Base-by-base conservation (phyloP, 2,113 vertebrate species). In the Dicentrarchus labrax region DNA sequence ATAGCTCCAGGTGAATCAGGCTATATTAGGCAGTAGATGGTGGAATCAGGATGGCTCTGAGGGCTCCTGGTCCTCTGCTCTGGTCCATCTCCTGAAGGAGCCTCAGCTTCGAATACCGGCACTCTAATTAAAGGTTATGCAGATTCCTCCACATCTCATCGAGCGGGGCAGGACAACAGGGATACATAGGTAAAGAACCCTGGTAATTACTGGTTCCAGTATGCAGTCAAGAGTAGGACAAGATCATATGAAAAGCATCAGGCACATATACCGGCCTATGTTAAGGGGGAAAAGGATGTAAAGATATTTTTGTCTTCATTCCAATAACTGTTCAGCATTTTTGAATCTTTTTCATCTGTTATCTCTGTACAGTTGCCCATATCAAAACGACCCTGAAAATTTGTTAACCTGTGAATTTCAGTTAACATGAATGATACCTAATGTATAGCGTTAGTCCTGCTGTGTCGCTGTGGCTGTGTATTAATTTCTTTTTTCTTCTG, bases 81-180 rank as follows among this genome's bases (percentile, higher is more conserved):
- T 65, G 73, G 68, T 82, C 90, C 78, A 61, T 60, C 74, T 93
- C 79, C 78, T 50, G 77, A 57, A 6, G 76, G 79, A 89, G 85
- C 66, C 73, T 81, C 78, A 36, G 36, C 39, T 67, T 82, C 47
- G 8, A 74, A 69, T 75, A 77, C 78, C 61, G 82, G 79, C 73
- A 47, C 84, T 88, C 83, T 94, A 95, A 95, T 95, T 94, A 94
- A 93, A 90, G 84, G 79, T 89, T 92, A 94, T 92, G 85, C 86
- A 87, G 85, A 93, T 93, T 91, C 88, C 75, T 85, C 82, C 86
- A 86, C 53, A 72, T 80, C 50, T 82, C 73, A 89, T 86, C 76
- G 88, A 86, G 86, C 85, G 81, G 64, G 69, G 88, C 86, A 91
- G 71, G 83, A 90, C 92, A 80, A 89, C 65, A 50, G 88, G 87